Evolutionary conservation across 2,113 vertebrate genomes (phyloP), one percentile per base, ranked within the genome.

Genomic region (Platysternon megacephalum): DNA sequence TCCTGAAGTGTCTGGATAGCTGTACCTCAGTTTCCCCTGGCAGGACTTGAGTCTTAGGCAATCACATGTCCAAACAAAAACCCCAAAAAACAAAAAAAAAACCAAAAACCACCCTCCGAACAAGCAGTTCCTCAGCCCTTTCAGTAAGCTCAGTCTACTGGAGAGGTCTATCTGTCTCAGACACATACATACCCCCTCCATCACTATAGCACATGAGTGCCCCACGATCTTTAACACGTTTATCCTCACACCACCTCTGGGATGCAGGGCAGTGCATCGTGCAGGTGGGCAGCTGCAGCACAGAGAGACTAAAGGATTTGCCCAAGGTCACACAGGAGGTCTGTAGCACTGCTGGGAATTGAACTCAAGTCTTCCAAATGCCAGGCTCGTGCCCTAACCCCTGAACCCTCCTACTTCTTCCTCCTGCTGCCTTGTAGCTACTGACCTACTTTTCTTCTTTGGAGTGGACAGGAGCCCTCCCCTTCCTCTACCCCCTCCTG

Each of bases 361-460:
- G 42, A 88, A 93, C 88, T 56, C 58, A 58, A 58, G 91, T 89
- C 72, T 68, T 86, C 58, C 46, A 85, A 76, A 85, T 26, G 46
- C 53, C 51, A 94, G 5, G 49, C 32, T 82, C 5, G 8, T 19
- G 68, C 56, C 94, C 74, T 84, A 94, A 94, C 78, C 53, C 88
- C 52, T 4, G 29, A 51, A 51, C 86, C 22, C 0, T 82, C 91
- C 65, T 80, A 84, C 49, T 2, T 12, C 55, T 55, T 83, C 82
- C 46, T 48, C 86, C 81, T 12, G 76, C 39, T 44, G 53, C 39
- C 93, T 95, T 80, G 49, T 82, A 56, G 85, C 80, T 83, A 88
- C 90, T 80, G 79, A 93, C 72, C 76, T 85, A 87, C 90, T 85
- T 19, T 58, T 89, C 91, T 87, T 28, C 55, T 89, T 82, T 42